These are phyloP conservation scores for Batillaria attramentaria DNA, from an alignment of 1,140 invertebrate genomes.

Conservation along the genomic window DNA sequence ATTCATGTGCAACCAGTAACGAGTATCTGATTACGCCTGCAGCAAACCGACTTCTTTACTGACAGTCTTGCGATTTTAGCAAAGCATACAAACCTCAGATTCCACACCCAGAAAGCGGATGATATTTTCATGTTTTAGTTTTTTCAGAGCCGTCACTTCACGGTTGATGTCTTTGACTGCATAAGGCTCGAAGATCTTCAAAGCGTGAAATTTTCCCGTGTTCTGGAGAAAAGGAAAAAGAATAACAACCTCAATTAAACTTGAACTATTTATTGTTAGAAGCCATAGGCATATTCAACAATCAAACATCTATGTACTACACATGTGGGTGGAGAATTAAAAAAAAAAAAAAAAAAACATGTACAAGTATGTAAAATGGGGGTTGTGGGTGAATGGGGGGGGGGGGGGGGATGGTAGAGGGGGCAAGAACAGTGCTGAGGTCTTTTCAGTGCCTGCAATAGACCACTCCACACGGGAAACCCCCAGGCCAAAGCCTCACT, in stretches of 20 bases:
- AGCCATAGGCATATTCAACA: neutral
- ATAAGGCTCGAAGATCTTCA: constrained; percentile 92
- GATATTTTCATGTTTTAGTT: constrained; percentile 97
- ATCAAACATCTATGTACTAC: neutral
- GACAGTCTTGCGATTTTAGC: too few species aligned
- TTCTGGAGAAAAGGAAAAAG: constrained; percentile 76
- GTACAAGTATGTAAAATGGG: neutral
- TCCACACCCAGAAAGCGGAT: constrained; percentile 95
- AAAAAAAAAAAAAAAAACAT: neutral
- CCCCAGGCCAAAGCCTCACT: too few species aligned
- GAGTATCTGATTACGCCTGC: too few species aligned
- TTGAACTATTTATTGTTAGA: constrained; percentile 26
- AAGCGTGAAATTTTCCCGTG: constrained; percentile 92
- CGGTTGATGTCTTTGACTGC: constrained; percentile 83
- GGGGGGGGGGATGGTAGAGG: too few species aligned
- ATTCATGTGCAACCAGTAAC: too few species aligned
- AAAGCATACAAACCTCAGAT: constrained; percentile 78
- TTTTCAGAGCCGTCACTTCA: constrained; percentile 91
- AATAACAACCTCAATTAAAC: neutral
- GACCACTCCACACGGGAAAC: too few species aligned
- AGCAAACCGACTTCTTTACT: too few species aligned
- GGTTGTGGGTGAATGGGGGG: neutral
- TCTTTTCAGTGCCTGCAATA: too few species aligned
- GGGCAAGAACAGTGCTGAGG: too few species aligned
- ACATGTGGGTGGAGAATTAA: neutral